These are phyloP conservation scores for Campaea margaritaria DNA, from an alignment of 2,888 invertebrate species.

Conservation along the genomic window DNA sequence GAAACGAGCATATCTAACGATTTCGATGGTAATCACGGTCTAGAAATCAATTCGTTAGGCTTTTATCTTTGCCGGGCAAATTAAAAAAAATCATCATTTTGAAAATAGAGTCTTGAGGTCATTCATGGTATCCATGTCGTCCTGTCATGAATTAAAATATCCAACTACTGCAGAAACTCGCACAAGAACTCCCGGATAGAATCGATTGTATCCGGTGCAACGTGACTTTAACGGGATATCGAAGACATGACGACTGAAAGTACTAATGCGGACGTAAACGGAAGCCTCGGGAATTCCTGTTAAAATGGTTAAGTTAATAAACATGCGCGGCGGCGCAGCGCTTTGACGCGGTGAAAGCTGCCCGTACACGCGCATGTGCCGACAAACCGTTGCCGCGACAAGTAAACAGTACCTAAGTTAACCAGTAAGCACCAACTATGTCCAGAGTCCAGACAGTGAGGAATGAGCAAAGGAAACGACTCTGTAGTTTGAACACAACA, in stretches of 20 bases:
- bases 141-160: background rate
- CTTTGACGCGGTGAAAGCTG: conserved; percentile 82
- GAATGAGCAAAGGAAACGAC: too few relatives aligned
- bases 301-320: conserved; percentile 80
- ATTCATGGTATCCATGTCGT: background rate
- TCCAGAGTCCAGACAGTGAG: background rate
- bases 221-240: conserved; percentile 50
- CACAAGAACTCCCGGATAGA: conserved; percentile 18
- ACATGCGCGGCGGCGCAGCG: conserved; percentile 71
- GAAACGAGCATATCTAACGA: too few relatives aligned
- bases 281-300: conserved; percentile 72
- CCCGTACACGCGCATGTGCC: conserved; percentile 55
- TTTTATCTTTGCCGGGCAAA: too few relatives aligned
- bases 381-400: conserved; percentile 48
- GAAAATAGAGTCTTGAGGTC: too few relatives aligned
- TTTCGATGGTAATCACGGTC: too few relatives aligned
- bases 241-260: conserved; percentile 55
- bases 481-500: too few relatives aligned
- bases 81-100: too few relatives aligned
- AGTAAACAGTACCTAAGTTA: conserved; percentile 21
- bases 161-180: conserved; percentile 3
- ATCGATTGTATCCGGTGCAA: conserved; percentile 29
- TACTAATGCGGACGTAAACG: conserved; percentile 68
- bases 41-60: too few relatives aligned
- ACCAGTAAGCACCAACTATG: background rate